Evolutionary conservation across 2,113 vertebrate genomes (phyloP).

Genomic region (Salminus brasiliensis): DNA sequence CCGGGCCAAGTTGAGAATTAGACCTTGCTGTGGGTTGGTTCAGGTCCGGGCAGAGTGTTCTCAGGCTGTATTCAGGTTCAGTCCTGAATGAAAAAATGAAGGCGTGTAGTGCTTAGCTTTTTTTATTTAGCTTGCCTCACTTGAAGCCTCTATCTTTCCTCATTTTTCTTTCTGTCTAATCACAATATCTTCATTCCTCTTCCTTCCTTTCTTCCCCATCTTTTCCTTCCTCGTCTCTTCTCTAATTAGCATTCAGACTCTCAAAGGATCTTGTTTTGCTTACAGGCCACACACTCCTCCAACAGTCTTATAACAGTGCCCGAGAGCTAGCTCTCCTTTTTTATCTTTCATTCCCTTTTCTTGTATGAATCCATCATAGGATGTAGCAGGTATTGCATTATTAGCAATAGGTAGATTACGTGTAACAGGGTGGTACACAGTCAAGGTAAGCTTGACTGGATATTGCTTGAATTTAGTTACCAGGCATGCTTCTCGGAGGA

Average conservation of each 20-base stretch:
- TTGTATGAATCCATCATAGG: background rate
- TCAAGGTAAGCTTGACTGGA: background rate
- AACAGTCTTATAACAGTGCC: slow-evolving; percentile 16
- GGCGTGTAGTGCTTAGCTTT: no score
- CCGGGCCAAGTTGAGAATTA: no score
- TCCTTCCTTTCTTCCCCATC: slow-evolving; percentile 7
- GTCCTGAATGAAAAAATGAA: slow-evolving; percentile 11
- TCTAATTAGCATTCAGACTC: slow-evolving; percentile 31
- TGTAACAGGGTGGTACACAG: background rate
- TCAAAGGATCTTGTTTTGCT: slow-evolving; percentile 28
- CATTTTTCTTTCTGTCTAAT: slow-evolving; percentile 5
- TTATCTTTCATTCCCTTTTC: slow-evolving; percentile 7
- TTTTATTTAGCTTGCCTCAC: no score
- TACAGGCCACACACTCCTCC: slow-evolving; percentile 30
- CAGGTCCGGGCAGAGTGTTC: background rate
- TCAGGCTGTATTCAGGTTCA: background rate
- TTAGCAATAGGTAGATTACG: background rate
- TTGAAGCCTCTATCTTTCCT: background rate
- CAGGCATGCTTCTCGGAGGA: no score
- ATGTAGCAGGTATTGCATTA: background rate
- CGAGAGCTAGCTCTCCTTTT: slow-evolving; percentile 21
- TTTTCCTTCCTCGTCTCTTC: slow-evolving; percentile 17
- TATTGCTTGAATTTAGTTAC: background rate
- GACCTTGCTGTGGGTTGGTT: background rate
- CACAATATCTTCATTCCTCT: slow-evolving; percentile 30